Conservation (phyloP, 1,140 invertebrate genomes). For the Thaumetopoea pityocampa region DNA sequence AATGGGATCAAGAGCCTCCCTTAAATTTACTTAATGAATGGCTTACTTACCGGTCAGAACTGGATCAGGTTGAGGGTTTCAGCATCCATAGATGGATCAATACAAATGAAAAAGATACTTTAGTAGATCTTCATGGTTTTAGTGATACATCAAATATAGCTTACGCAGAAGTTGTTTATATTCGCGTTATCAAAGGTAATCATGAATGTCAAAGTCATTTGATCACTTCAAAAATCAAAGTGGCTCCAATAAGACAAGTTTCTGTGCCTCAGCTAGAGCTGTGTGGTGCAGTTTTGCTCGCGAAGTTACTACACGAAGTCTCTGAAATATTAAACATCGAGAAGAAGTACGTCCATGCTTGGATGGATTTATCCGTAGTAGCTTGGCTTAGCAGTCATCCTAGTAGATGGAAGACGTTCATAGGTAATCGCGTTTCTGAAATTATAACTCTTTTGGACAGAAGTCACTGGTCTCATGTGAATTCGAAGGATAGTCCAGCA, state of each 20-base stretch:
- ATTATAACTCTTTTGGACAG: neutral
- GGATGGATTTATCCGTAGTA: too few relatives aligned
- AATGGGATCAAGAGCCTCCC: too few relatives aligned
- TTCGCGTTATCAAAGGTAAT: too few relatives aligned
- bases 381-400: too few relatives aligned
- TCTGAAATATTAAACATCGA: neutral
- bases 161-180: neutral
- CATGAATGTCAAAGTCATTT: too few relatives aligned
- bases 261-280: slow-evolving; percentile 1
- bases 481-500: neutral
- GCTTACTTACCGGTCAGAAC: too few relatives aligned
- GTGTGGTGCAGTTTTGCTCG: neutral
- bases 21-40: too few relatives aligned
- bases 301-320: neutral
- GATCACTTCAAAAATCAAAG: neutral
- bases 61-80: neutral
- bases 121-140: neutral
- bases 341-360: neutral
- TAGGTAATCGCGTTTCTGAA: neutral
- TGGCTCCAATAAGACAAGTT: slow-evolving; percentile 2
- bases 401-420: too few relatives aligned
- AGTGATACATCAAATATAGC: neutral
- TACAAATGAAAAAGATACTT: neutral
- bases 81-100: neutral
- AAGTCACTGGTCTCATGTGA: neutral